Evolutionary conservation across 2,888 invertebrate species (phyloP).

Genomic region (Congeria kusceri): DNA sequence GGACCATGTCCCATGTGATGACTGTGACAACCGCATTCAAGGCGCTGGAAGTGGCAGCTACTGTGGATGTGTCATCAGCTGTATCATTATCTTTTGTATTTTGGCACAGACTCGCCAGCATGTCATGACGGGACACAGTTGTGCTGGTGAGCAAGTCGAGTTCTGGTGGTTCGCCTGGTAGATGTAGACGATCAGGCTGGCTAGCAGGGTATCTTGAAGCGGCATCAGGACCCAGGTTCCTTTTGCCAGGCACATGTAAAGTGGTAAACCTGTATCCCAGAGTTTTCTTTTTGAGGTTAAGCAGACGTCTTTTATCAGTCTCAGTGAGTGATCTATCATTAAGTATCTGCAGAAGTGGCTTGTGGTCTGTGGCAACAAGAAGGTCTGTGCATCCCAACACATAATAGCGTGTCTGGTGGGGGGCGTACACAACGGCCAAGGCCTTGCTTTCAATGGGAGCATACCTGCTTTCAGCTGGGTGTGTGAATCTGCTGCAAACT

Average conservation of each 20-base stretch:
- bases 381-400: slow-evolving; percentile 51
- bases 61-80: no score
- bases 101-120: no score
- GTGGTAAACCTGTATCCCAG: slow-evolving; percentile 48
- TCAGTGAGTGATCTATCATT: slow-evolving; percentile 53
- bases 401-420: slow-evolving; percentile 48
- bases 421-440: slow-evolving; percentile 44
- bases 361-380: slow-evolving; percentile 51
- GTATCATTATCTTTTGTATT: no score
- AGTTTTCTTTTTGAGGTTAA: slow-evolving; percentile 53
- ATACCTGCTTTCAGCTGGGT: slow-evolving; percentile 49
- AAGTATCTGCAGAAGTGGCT: slow-evolving; percentile 53
- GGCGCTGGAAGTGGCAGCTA: no score
- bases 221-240: slow-evolving; percentile 51
- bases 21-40: no score
- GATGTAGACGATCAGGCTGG: slow-evolving; percentile 25
- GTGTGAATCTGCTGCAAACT: slow-evolving; percentile 64
- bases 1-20: no score
- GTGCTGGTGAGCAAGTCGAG: no score
- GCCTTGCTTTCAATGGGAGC: slow-evolving; percentile 60
- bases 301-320: slow-evolving; percentile 47
- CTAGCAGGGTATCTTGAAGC: slow-evolving; percentile 40
- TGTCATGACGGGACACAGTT: no score
- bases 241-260: slow-evolving; percentile 46
- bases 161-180: slow-evolving; percentile 32